Percentiles rank a stretch among this genome's conserved stretches.
These are phyloP conservation scores for Peromyscus melanophrys DNA, from an alignment of 2,797 vertebrate species.

Conservation along the genomic window DNA sequence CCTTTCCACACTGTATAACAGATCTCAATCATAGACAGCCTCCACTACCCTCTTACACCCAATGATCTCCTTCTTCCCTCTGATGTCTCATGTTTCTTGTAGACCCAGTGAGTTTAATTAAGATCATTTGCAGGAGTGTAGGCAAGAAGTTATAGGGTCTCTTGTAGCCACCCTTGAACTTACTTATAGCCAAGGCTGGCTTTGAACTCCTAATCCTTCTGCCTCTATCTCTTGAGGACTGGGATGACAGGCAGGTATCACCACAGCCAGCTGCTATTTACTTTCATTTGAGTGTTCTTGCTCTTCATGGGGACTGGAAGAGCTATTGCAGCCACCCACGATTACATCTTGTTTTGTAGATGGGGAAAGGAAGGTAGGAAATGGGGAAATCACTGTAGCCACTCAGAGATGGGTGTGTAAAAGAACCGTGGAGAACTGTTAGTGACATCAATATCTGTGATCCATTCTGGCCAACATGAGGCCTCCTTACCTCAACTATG, in stretches of 20 bases:
- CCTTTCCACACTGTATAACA: background rate
- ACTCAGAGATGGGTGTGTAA: rapidly evolving
- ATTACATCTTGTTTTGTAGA: background rate
- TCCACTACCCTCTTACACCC: background rate
- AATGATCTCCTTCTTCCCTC: background rate
- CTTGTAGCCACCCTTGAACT: background rate
- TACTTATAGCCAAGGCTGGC: background rate
- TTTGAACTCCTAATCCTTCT: background rate
- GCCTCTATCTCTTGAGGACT: background rate
- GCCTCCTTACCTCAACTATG: background rate
- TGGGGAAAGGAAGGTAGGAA: background rate
- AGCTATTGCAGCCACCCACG: background rate
- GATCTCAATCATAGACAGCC: background rate
- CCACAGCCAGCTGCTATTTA: background rate
- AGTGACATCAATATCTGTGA: rapidly evolving
- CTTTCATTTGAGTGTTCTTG: background rate
- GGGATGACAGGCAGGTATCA: background rate
- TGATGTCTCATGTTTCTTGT: background rate
- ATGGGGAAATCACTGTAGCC: no score
- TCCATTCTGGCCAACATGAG: no score
- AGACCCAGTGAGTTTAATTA: background rate
- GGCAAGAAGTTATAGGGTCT: background rate
- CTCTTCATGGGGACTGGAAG: background rate
- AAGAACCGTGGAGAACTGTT: background rate
- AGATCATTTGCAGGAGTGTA: background rate